Percentiles rank a stretch among this genome's conserved stretches.
Conservation (phyloP, 1,140 invertebrate genomes). For the Drosophila lini region DNA sequence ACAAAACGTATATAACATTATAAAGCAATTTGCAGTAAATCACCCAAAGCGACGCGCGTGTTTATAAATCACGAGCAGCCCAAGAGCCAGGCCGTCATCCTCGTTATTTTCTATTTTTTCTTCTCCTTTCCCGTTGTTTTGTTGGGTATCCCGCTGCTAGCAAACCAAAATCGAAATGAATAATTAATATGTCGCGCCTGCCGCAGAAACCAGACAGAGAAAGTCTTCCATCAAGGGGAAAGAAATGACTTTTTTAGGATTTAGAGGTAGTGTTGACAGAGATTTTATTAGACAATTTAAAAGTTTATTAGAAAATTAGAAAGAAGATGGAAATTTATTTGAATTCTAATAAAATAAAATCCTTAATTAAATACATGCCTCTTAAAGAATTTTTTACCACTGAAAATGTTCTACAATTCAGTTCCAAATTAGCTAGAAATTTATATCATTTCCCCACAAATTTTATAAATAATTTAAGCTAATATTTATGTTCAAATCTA, state of each 20-base stretch:
- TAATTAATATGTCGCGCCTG: slow-evolving; percentile 82
- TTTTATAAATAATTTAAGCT: background rate
- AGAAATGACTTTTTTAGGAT: slow-evolving; percentile 15
- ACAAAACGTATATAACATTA: slow-evolving; percentile 80
- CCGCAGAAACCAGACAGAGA: slow-evolving; percentile 58
- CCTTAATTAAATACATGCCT: too few relatives aligned
- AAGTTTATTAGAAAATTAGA: too few relatives aligned
- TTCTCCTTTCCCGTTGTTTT: background rate
- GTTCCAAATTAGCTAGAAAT: background rate
- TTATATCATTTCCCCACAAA: background rate
- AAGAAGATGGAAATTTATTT: background rate
- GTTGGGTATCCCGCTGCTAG: slow-evolving; percentile 45
- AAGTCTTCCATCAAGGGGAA: slow-evolving; percentile 35
- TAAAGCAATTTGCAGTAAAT: slow-evolving; percentile 83
- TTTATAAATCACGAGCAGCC: slow-evolving; percentile 78
- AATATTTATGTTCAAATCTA: background rate
- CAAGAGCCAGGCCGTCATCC: slow-evolving; percentile 19
- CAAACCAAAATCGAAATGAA: slow-evolving; percentile 79
- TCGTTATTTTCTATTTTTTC: slow-evolving; percentile 13
- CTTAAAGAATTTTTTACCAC: too few relatives aligned
- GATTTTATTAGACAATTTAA: background rate
- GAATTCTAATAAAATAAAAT: background rate
- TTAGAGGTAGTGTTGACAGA: background rate
- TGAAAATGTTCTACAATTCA: too few relatives aligned
- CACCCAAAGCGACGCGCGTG: slow-evolving; percentile 76